Evolutionary conservation across 2,113 vertebrate species (phyloP), one percentile per base, ranked within the genome.

Genomic region (Galeopterus variegatus): DNA sequence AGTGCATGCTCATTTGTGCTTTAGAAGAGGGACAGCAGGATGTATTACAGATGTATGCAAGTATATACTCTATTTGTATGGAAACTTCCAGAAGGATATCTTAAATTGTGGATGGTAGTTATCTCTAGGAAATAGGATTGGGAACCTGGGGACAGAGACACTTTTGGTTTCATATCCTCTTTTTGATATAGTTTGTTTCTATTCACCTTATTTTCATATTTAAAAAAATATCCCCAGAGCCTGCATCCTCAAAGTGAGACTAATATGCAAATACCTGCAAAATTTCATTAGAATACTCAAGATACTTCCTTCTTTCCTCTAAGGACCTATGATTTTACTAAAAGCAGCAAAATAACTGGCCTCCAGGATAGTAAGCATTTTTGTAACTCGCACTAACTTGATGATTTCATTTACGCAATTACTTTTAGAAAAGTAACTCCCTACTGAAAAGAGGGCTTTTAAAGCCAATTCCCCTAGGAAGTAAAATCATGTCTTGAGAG

Each of bases 51-150:
- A 54, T 36, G 23, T 19, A 41, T 18, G 36, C 70, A 94, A n/a
- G 5, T 33, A 36, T 58, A 18, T 36, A 64, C 36, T 62, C 19
- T 50, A 45, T 8, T 36, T 36, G 17, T 19, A 60, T 7, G 14
- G 50, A 67, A 67, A 65, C 85, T 92, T 93, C 88, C 72, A 90
- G 52, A 96, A 92, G 73, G 24, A 24, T 58, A 67, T 24, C 36
- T 88, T 93, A 85, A 77, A 77, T 3, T 87, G 3, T 80, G 23
- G 75, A 48, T 80, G 36, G 64, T 26, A 81, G n/a, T 70, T 88
- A 41, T 3, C 67, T 41, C 9, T 90, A 54, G 45, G 19, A 48
- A 80, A 56, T 5, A 85, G n/a, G 17, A 73, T 0, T 93, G 45
- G 80, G 81, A 87, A 60, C 75, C 15, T 82, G 28, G 8, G 28